Evolutionary conservation across 1,140 invertebrate species (phyloP).

Genomic region (Dendroctonus valens): DNA sequence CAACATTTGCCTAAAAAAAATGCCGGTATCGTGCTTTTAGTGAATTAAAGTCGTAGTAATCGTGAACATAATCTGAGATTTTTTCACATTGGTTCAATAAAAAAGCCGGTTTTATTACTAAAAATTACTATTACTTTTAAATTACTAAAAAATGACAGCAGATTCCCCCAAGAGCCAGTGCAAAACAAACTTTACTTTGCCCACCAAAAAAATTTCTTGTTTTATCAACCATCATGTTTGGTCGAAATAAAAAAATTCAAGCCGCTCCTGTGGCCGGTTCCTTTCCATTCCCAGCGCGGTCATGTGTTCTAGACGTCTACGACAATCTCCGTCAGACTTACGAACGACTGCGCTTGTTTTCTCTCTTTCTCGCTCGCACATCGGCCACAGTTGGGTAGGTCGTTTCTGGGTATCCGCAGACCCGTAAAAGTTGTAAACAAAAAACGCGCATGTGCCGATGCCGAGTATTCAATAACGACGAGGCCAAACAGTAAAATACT

Average conservation of each 20-base stretch:
- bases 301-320: slow-evolving; percentile 34
- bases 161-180: too few relatives aligned
- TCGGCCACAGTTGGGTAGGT: slow-evolving; percentile 28
- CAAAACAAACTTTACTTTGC: too few relatives aligned
- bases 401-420: slow-evolving; percentile 37
- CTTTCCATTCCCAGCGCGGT: slow-evolving; percentile 33
- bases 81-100: too few relatives aligned
- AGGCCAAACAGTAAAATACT: slow-evolving; percentile 27
- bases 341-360: slow-evolving; percentile 11
- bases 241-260: neutral
- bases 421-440: slow-evolving; percentile 51
- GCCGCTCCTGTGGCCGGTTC: slow-evolving; percentile 14
- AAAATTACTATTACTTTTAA: too few relatives aligned
- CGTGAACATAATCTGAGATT: too few relatives aligned
- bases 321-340: slow-evolving; percentile 11
- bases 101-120: too few relatives aligned
- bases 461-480: slow-evolving; percentile 45
- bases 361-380: slow-evolving; percentile 20
- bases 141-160: too few relatives aligned
- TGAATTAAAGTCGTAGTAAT: too few relatives aligned
- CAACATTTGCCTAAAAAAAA: too few relatives aligned
- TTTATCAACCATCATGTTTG: too few relatives aligned
- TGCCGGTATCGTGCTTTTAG: too few relatives aligned
- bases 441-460: slow-evolving; percentile 48
- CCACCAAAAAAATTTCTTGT: too few relatives aligned